Conservation (phyloP, 2,888 invertebrate genomes). For the Syritta pipiens region DNA sequence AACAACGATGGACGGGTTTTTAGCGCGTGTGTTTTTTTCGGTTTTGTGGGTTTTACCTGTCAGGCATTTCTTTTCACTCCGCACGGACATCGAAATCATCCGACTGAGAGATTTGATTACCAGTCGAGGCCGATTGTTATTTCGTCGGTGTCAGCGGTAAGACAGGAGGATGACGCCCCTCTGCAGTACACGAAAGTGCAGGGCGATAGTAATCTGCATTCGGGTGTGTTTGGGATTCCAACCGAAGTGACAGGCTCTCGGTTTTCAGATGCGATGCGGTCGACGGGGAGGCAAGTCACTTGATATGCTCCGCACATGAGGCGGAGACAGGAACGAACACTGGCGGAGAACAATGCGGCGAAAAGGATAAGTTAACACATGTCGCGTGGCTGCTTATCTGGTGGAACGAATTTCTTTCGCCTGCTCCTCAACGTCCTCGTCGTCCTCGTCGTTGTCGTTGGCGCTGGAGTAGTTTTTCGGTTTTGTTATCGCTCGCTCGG, state of each 20-base stretch:
- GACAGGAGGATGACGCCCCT: not conserved
- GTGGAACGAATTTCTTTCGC: slow-evolving; percentile 37
- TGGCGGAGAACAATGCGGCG: slow-evolving; percentile 43
- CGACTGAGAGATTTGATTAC: slow-evolving; percentile 61
- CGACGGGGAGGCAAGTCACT: slow-evolving; percentile 13
- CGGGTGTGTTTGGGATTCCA: not conserved
- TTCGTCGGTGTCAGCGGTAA: slow-evolving; percentile 30
- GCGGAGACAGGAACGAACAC: not conserved
- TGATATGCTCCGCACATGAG: slow-evolving; percentile 9
- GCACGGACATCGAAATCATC: slow-evolving; percentile 35
- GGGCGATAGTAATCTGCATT: slow-evolving; percentile 8
- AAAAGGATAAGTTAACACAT: slow-evolving; percentile 59
- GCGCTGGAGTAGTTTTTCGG: not conserved
- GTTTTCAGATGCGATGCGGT: slow-evolving; percentile 29
- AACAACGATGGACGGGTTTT: slow-evolving; percentile 23
- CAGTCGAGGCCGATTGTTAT: slow-evolving; percentile 47
- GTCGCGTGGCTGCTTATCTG: slow-evolving; percentile 63
- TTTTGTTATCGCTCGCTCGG: slow-evolving; percentile 17
- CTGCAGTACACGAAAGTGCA: slow-evolving; percentile 9
- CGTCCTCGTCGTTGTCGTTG: not conserved
- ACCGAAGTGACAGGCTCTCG: not conserved
- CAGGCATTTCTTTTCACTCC: slow-evolving; percentile 13
- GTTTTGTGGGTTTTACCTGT: slow-evolving; percentile 15
- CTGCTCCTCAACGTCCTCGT: not conserved
- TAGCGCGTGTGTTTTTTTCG: slow-evolving; percentile 16